Evolutionary conservation across 1,140 invertebrate species (phyloP), one percentile per base, ranked within the genome.

Genomic region (Zaprionus vittiger): DNA sequence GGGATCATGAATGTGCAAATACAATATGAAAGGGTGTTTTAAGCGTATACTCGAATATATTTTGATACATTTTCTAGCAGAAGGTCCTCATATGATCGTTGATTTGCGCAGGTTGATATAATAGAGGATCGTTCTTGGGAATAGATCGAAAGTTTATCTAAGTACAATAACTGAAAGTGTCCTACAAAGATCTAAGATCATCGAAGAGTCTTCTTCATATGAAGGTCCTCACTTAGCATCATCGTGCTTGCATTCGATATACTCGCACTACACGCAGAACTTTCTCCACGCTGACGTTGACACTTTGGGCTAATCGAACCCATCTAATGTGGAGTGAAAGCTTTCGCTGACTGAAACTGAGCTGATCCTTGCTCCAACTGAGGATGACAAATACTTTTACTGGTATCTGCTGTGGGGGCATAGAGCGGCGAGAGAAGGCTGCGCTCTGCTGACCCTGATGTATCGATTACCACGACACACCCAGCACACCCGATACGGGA

Each of bases 371-470:
- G 17, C 20, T 5, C 9, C 9, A 22, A 12, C 47, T 49, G 47
- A 11, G 7, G 17, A 49, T 22, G 47, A 12, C 47, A 49, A 44
- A 44, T 41, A 44, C 7, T 9, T 31, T 31, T 31, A 31, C 24
- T 26, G 24, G 24, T 9, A 9, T 6, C 28, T n/a, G 9, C 3
- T 20, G 12, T 12, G 20, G 47, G 47, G 20, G 20, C 6, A 20
- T 4, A 12, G 47, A 12, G 3, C 12, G 4, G 20, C 1, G 20
- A 20, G 12, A 20, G 38, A 41, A 6, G 38, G 68, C 68, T 72
- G 73, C 73, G 73, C 60, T 80, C 64, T 64, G 78, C 20, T 80
- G 63, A 77, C 69, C 78, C 64, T 67, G 55, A 61, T 73, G 61
- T 69, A 78, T 80, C 70, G 62, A 74, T 80, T 80, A 66, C 59